Base-by-base conservation (phyloP, 2,888 invertebrate species). In the Hypomecis atomaria region DNA sequence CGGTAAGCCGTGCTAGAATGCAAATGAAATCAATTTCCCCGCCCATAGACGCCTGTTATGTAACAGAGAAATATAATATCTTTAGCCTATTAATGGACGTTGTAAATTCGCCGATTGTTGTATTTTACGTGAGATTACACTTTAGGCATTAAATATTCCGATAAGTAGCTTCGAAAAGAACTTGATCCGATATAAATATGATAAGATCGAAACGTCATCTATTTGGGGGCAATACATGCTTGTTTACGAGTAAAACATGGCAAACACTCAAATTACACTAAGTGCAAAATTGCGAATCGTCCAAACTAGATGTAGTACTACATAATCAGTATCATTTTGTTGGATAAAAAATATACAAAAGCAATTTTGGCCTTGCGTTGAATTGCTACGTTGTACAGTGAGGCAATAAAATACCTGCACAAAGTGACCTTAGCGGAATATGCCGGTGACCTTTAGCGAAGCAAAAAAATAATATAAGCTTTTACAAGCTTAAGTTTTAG, bases 351-450 rank as follows among this genome's bases (percentile, higher is more conserved):
- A 83, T 78, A 84, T 77, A 82, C 78, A 83, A 85, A 86, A 83
- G 82, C 83, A 83, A 84, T 86, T 85, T 81, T 77, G 86, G 85
- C 90, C 90, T 91, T 89, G 90, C 81, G 79, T 86, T 82, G 85
- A 83, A 89, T 87, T 84, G 85, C 85, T 84, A 75, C 81, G 85
- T 84, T 82, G 84, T 84, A 65, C 65, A 83, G 84, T 89, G 89
- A 84, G 80, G 88, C 87, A 88, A 88, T 88, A 84, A 87, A 86
- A 88, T 87, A 84, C 84, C 84, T 85, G 84, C 83, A 86, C 83
- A 83, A 85, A 83, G 74, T 86, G 90, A 89, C 90, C 90, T 91
- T 88, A 89, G 83, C 83, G 80, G 84, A 86, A 88, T 86, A 88
- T 81, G 82, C 81, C 69, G 82, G 80, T 81, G 89, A 87, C 89